Evolutionary conservation across 2,797 vertebrate genomes (phyloP), one percentile per base, ranked within the genome.

Genomic region (Cuculus canorus): DNA sequence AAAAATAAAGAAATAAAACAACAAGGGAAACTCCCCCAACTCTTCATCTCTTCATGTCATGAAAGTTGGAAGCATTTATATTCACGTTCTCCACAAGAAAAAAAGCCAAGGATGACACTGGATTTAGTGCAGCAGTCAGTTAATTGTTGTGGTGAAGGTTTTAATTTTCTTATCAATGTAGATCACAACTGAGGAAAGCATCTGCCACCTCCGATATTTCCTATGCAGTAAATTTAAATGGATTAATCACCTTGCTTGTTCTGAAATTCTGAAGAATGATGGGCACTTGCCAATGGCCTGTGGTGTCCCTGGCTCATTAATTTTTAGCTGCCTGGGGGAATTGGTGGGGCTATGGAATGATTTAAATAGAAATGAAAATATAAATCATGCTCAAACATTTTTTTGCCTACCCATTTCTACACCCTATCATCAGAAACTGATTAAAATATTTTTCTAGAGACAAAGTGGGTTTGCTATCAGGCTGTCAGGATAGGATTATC

Each of bases 121-220:
- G 81, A 89, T 97, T 96, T 93, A 97, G 86, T 94, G 92, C 59
- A 96, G 86, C 93, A 95, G 89, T 96, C 80, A 88, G 77, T 96
- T 98, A 97, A 98, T 97, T 97, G 96, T 97, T 97, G 96, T 23
- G 18, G 79, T 69, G 72, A 94, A 71, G 68, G 85, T 95, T 98
- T 97, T 97, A 86, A 97, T 97, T 97, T 97, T 96, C 92, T 96
- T 97, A 82, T 91, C 70, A 81, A 41, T 91, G 81, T 95, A 97
- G 97, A 97, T 98, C 91, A 97, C 84, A 95, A 83, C 54, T 93
- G 94, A 96, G 75, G 81, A 96, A 97, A 97, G 65, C 82, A 97
- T 96, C 95, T 96, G 96, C 84, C 95, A 92, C 87, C 70, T 95
- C 93, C 3, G 27, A 94, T 97, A 97, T 97, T 97, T 97, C 77